These are phyloP conservation scores for Aleiodes alternator DNA, from an alignment of 2,888 invertebrate genomes.

Conservation along the genomic window DNA sequence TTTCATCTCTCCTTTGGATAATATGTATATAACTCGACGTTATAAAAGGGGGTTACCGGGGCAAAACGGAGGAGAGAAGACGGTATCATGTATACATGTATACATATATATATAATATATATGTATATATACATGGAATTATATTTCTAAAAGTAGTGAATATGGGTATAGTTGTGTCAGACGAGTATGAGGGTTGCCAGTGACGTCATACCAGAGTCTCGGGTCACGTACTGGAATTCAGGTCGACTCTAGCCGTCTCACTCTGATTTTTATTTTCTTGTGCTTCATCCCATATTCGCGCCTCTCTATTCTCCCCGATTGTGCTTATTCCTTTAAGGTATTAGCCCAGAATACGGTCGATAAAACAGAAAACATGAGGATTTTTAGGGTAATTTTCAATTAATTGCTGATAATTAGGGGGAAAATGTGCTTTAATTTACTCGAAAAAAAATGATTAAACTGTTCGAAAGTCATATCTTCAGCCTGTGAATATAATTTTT, in stretches of 20 bases:
- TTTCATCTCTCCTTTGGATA: constrained; percentile 8
- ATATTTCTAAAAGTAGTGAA: constrained; percentile 43
- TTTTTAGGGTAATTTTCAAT: too few relatives aligned
- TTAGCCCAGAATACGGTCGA: too few relatives aligned
- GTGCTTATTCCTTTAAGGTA: not conserved
- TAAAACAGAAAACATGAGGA: too few relatives aligned
- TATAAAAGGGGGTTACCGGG: not conserved
- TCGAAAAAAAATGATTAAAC: too few relatives aligned
- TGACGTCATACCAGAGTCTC: constrained; percentile 63
- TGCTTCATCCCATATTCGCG: constrained; percentile 24
- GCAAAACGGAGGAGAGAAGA: constrained; percentile 20
- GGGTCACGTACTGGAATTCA: constrained; percentile 66
- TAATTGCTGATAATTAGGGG: too few relatives aligned
- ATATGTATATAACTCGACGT: not conserved
- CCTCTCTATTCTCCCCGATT: constrained; percentile 14
- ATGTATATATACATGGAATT: constrained; percentile 25
- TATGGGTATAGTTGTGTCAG: constrained; percentile 39
- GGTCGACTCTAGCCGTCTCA: constrained; percentile 59
- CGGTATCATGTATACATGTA: constrained; percentile 9
- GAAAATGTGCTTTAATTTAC: too few relatives aligned
- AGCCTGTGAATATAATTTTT: too few relatives aligned
- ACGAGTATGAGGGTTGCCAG: constrained; percentile 52
- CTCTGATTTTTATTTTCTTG: constrained; percentile 23
- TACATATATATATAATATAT: too few relatives aligned
- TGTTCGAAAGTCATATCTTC: too few relatives aligned